These are phyloP conservation scores for Selene dorsalis DNA, from an alignment of 2,797 vertebrate genomes.

Conservation along the genomic window DNA sequence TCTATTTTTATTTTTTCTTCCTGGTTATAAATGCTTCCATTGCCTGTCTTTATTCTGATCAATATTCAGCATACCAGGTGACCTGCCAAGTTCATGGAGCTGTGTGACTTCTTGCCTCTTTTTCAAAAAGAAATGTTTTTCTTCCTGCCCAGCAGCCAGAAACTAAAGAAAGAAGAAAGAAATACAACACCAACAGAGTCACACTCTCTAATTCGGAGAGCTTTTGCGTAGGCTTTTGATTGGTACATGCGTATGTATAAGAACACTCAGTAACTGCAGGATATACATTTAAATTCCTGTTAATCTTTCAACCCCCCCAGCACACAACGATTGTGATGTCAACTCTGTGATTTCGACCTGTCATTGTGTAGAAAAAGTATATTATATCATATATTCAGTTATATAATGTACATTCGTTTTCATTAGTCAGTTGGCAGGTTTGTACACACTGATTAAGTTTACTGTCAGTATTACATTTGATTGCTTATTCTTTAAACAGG, in stretches of 20 bases:
- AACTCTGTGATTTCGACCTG: not conserved
- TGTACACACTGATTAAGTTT: not conserved
- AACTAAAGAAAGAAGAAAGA: not conserved
- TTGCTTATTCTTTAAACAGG: not conserved
- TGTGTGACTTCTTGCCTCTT: not conserved
- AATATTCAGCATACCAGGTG: conserved; percentile 30
- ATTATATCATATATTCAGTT: not conserved
- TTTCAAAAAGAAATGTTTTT: conserved; percentile 8
- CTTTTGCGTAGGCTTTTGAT: not conserved
- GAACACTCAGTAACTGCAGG: not conserved
- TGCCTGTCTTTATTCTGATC: conserved; percentile 21
- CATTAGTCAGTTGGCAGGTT: not conserved
- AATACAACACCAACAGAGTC: not conserved
- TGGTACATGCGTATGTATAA: not conserved
- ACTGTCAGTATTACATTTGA: not conserved
- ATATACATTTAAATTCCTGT: not conserved
- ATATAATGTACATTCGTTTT: not conserved
- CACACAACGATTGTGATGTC: no score
- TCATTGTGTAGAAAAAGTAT: not conserved
- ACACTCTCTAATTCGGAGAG: conserved; percentile 1
- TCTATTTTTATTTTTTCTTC: not conserved
- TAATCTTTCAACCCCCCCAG: not conserved
- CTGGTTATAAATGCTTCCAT: conserved; percentile 1
- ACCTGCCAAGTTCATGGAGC: conserved; percentile 22
- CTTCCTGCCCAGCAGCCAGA: not conserved